phyloP scores from a whole-genome alignment of 2,797 vertebrate species.

The Enteromius fasciolatus region DNA sequence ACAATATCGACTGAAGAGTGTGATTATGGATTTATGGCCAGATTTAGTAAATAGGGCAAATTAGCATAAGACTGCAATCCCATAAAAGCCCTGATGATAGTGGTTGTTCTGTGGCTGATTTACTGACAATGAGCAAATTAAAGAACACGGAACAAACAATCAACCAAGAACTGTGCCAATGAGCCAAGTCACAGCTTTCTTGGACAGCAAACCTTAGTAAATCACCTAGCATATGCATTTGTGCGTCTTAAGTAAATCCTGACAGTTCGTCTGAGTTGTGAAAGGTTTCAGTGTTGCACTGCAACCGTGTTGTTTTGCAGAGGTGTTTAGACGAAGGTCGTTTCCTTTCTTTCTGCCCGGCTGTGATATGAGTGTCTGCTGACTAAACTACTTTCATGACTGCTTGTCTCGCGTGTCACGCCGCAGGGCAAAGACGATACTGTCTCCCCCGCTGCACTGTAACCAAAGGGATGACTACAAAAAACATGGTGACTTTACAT shows the following conservation, averaged over 20 bases:
- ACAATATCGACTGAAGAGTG: not conserved
- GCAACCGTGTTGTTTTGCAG: not conserved
- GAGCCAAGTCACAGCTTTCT: not conserved
- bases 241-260: not conserved
- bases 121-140: not conserved
- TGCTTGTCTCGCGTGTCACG: not conserved
- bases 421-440: not conserved
- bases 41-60: not conserved
- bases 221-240: not conserved
- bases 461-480: not conserved
- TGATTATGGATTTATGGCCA: not conserved
- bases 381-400: constrained; percentile 16
- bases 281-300: not conserved
- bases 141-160: not conserved
- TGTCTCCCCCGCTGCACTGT: not conserved
- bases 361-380: not conserved
- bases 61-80: not conserved
- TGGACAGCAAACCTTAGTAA: not conserved
- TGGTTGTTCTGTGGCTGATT: not conserved
- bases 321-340: not conserved
- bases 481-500: not conserved
- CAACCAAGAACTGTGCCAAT: not conserved
- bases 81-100: not conserved
- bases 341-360: constrained; percentile 10
- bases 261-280: not conserved